These are phyloP conservation scores for Idris sp. DNA, from an alignment of 1,140 invertebrate genomes.

Conservation along the genomic window DNA sequence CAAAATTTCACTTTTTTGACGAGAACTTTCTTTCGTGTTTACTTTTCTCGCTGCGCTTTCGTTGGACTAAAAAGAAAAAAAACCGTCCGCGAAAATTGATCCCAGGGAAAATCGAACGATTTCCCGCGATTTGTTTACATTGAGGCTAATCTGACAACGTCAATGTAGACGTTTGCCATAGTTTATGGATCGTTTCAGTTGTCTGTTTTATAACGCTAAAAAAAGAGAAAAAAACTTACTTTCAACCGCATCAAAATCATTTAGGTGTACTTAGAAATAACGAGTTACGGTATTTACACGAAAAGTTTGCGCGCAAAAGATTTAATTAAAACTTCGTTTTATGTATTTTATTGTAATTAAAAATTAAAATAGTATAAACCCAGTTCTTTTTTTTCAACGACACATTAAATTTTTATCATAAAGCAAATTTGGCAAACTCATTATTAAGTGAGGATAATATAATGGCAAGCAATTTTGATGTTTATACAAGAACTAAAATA, in stretches of 20 bases:
- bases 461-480: constrained; percentile 8
- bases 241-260: too few species aligned
- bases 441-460: not conserved
- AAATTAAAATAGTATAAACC: too few species aligned
- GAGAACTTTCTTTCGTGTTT: constrained; percentile 52
- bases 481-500: constrained; percentile 35
- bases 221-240: too few species aligned
- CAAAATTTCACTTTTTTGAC: constrained; percentile 61
- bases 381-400: too few species aligned
- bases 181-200: constrained; percentile 53
- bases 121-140: constrained; percentile 49
- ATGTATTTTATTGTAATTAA: too few species aligned
- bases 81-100: constrained; percentile 51
- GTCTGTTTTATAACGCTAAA: constrained; percentile 35
- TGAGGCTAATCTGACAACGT: constrained; percentile 35
- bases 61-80: constrained; percentile 42
- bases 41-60: constrained; percentile 52
- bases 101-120: constrained; percentile 46
- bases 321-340: too few species aligned
- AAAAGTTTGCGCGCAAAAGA: too few species aligned
- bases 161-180: constrained; percentile 33
- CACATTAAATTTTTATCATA: too few species aligned
- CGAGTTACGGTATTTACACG: too few species aligned
- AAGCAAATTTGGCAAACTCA: not conserved
- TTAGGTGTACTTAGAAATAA: too few species aligned